Base-by-base conservation (phyloP, 2,888 invertebrate species). In the Clostera curtula region DNA sequence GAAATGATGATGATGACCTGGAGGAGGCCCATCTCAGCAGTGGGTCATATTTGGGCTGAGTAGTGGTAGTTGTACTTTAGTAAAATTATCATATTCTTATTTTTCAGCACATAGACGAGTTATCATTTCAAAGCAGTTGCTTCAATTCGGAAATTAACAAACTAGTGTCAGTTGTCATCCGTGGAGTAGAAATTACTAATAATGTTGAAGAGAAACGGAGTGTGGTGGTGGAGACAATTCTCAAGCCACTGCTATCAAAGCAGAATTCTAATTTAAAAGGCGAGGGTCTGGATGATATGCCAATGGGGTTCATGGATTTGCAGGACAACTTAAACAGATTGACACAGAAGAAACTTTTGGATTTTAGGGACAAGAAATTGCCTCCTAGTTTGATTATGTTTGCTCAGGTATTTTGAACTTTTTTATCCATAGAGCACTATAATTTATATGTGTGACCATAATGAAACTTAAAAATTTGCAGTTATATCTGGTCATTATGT, bases 111-210 rank as follows among this genome's bases (percentile, higher is more conserved):
- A 90, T 95, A 34, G 91, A 94, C 56, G 93, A 94, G 67, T 88
- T 95, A 46, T 90, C 93, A 40, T 87, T 95, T 43, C 89, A 92
- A 28, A 95, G 95, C 63, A 95, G 94, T 72, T 90, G 94, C 59
- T 89, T 95, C 46, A 95, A 93, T 64, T 93, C 94, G 1, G 95
- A 95, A 48, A 91, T 95, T 27, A 93, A 93, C 11, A 95, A 95
- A 66, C 70, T 95, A 7, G 77, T 95, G 3, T 93, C 93, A 2
- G 89, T 95, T 10, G 89, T 93, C n/a, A 89, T 94, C 42, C 87
- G 88, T 36, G 93, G 93, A 60, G 90, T 94, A 2, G 87, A 93
- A 39, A 87, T 95, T 29, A 93, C 93, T 49, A 93, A 93, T 66
- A 91, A 92, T 75, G 88, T 91, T 22, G 85, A 86, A 34, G 79